Evolutionary conservation across 2,888 invertebrate genomes (phyloP).

Genomic region (Meta bourneti): DNA sequence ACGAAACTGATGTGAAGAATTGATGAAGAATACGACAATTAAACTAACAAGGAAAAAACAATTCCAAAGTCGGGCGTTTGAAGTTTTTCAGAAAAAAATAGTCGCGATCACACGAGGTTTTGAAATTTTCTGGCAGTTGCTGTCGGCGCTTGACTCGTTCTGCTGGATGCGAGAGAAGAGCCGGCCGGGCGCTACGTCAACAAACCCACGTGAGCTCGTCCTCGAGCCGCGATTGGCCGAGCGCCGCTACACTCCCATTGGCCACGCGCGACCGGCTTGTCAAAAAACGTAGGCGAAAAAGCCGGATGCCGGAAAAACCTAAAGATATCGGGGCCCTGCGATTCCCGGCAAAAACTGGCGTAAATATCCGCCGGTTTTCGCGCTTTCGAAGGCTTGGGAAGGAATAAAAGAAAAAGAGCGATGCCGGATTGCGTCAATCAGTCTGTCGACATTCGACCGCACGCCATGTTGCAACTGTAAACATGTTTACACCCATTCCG

Average conservation of each 20-base stretch:
- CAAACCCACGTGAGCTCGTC: slow-evolving; percentile 85
- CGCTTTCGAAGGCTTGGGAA: not conserved
- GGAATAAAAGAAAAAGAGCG: not conserved
- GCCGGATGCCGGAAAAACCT: slow-evolving; percentile 76
- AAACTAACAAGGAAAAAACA: too few species aligned
- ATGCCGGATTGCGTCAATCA: slow-evolving; percentile 14
- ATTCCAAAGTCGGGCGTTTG: too few species aligned
- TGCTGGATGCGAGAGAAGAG: slow-evolving; percentile 48
- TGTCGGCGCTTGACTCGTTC: slow-evolving; percentile 67
- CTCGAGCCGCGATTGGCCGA: slow-evolving; percentile 81
- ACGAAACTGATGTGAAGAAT: too few species aligned
- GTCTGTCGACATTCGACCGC: slow-evolving; percentile 38
- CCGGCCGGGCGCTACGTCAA: slow-evolving; percentile 82
- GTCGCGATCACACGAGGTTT: not conserved
- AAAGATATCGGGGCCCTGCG: slow-evolving; percentile 58
- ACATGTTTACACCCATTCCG: slow-evolving; percentile 74
- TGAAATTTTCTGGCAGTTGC: slow-evolving; percentile 9
- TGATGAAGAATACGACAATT: too few species aligned
- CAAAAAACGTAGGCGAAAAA: slow-evolving; percentile 59
- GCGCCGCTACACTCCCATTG: slow-evolving; percentile 84
- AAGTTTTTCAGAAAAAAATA: not conserved
- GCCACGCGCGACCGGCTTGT: slow-evolving; percentile 79
- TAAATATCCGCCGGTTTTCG: slow-evolving; percentile 66
- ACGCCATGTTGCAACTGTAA: slow-evolving; percentile 73
- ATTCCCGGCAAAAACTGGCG: slow-evolving; percentile 54